Conservation (phyloP, 2,797 vertebrate genomes). For the Manis crassicaudata region DNA sequence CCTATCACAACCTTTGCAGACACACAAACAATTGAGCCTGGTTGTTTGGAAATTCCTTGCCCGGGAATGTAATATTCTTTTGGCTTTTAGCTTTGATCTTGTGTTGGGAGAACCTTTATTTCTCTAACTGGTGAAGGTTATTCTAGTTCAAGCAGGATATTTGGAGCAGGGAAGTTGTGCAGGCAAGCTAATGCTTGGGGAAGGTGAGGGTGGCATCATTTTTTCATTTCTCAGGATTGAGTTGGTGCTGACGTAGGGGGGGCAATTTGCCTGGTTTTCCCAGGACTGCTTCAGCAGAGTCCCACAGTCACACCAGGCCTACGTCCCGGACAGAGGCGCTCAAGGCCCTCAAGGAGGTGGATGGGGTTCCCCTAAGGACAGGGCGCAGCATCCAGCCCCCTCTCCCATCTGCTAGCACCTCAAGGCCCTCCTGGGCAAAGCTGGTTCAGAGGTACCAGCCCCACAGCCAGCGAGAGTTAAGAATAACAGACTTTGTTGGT, state of each 20-base stretch:
- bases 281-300: neutral
- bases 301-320: too few species aligned
- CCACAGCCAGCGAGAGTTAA: neutral
- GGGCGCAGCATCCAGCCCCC: too few species aligned
- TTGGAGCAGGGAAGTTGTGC: conserved; percentile 66
- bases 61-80: conserved; percentile 79
- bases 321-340: neutral
- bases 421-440: neutral
- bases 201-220: neutral
- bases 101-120: conserved; percentile 81
- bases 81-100: conserved; percentile 82
- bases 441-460: neutral
- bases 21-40: conserved; percentile 78
- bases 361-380: neutral
- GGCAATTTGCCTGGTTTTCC: neutral
- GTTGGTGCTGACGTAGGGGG: neutral
- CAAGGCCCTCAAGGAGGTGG: neutral
- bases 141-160: conserved; percentile 74
- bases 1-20: conserved; percentile 81
- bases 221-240: neutral
- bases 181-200: conserved; percentile 12
- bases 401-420: neutral
- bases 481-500: neutral
- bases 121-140: conserved; percentile 80
- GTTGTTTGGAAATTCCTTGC: conserved; percentile 75